Base-by-base conservation (phyloP, 64 coral and sea anemone genomes). In the Trachythela sp. region DNA sequence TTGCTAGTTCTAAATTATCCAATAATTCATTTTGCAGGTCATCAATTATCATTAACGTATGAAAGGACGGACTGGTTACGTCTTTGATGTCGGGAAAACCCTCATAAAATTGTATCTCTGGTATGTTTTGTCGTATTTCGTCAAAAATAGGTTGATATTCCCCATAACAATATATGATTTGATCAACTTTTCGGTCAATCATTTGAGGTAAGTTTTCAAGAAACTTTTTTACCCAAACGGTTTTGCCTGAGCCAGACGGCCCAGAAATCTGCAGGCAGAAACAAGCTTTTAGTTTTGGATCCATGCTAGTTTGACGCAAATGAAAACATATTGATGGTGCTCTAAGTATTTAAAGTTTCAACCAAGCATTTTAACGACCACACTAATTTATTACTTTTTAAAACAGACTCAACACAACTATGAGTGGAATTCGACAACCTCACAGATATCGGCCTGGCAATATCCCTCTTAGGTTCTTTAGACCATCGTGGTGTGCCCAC, bases 1-100 rank as follows among this genome's bases (percentile, higher is more conserved):
- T 85, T 40, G 42, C 24, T 15, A 91, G 33, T 80, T 45, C 39
- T 89, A 68, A 34, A 83, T 77, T 18, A 80, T 80, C 75, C 8
- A 39, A 18, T 36, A 80, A 9, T 0, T 80, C 75, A 37, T 80
- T 80, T 18, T 80, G 75, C 14, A 80, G 33, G 9, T 80, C 75
- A 37, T 80, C 75, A 30, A 80, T 18, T 34, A 80, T 18, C 75
- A 80, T 37, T 37, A 80, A 9, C 2, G 75, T 80, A 30, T 80
- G 75, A 80, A 37, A 80, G 9, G 75, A 80, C 15, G 27, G 27
- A 80, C 35, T 29, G 20, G 75, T 80, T 0, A 80, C 9, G 2
- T 29, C 35, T 36, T 80, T 80, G 75, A 80, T 10, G 34, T 3
- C 75, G 4, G 75, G 75, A 80, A 80, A 80, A 15, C 75, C 4